Evolutionary conservation across 2,113 vertebrate genomes (phyloP).

Genomic region (Actenoides lindsayi): DNA sequence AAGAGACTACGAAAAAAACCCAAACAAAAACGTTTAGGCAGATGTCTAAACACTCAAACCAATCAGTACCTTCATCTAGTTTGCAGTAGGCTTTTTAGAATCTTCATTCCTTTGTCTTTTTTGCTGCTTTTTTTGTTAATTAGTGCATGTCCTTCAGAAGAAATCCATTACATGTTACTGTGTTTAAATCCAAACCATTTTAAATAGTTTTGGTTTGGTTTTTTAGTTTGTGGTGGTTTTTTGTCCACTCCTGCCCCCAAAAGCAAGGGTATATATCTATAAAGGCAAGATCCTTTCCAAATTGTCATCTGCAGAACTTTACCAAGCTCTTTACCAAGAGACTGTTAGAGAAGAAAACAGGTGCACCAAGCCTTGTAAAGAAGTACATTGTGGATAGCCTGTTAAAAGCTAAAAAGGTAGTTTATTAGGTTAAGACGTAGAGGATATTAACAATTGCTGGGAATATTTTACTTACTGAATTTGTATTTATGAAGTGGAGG

Average conservation of each 20-base stretch:
- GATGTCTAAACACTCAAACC: background rate
- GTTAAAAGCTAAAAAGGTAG: background rate
- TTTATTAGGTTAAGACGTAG: background rate
- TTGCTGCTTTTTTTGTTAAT: background rate
- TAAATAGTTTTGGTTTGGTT: background rate
- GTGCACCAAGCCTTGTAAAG: background rate
- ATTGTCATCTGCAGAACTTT: background rate
- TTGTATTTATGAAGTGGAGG: constrained; percentile 15
- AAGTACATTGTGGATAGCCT: background rate
- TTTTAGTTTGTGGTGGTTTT: background rate
- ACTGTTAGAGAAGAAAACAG: background rate
- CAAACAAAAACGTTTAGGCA: too few species aligned
- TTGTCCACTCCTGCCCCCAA: background rate
- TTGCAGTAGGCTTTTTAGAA: background rate
- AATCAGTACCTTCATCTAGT: background rate
- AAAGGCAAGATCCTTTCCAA: background rate
- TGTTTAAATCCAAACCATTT: background rate
- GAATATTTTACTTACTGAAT: background rate
- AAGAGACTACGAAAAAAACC: background rate
- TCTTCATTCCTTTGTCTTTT: background rate
- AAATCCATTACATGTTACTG: background rate
- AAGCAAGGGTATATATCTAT: background rate
- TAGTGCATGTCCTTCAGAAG: background rate
- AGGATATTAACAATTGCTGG: background rate
- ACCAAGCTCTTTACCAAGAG: background rate